Conservation (phyloP, 2,888 invertebrate genomes). For the Drosophila siamana region DNA sequence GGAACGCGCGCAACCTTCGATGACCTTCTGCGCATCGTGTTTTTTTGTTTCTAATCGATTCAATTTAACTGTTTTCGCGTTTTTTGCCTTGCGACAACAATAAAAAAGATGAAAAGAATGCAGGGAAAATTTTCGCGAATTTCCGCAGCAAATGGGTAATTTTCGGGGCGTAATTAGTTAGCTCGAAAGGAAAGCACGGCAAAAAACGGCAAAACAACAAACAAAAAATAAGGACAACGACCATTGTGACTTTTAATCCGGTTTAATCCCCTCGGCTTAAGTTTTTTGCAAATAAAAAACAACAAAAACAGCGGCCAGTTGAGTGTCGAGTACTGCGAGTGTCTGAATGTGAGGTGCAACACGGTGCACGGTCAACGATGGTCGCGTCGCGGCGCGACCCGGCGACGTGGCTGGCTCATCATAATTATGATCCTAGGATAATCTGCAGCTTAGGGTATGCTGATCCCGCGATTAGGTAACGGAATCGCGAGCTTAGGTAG, state of each 20-base stretch:
- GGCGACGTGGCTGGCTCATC: slow-evolving; percentile 51
- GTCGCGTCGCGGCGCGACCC: slow-evolving; percentile 46
- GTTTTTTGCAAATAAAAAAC: slow-evolving; percentile 72
- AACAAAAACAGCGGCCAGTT: slow-evolving; percentile 22
- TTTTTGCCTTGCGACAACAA: slow-evolving; percentile 30
- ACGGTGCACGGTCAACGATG: neutral
- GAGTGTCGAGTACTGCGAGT: slow-evolving; percentile 35
- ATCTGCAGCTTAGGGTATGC: slow-evolving; percentile 74
- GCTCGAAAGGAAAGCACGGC: slow-evolving; percentile 57
- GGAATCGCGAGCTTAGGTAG: slow-evolving; percentile 76
- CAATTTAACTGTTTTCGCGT: slow-evolving; percentile 70
- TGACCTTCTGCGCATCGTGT: slow-evolving; percentile 39
- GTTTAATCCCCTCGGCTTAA: slow-evolving; percentile 78
- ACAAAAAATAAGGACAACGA: slow-evolving; percentile 64
- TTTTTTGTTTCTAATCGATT: slow-evolving; percentile 74
- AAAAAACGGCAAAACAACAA: slow-evolving; percentile 33
- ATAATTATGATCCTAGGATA: slow-evolving; percentile 81
- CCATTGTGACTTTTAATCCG: slow-evolving; percentile 76
- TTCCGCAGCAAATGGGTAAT: slow-evolving; percentile 76
- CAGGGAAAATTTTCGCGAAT: slow-evolving; percentile 68
- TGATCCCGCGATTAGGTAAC: slow-evolving; percentile 80
- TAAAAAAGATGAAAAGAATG: slow-evolving; percentile 48
- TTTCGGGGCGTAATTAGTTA: slow-evolving; percentile 73
- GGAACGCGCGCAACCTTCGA: neutral
- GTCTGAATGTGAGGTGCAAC: slow-evolving; percentile 32